phyloP scores from a whole-genome alignment of 2,113 vertebrate genomes.

The Hippocampus abdominalis region DNA sequence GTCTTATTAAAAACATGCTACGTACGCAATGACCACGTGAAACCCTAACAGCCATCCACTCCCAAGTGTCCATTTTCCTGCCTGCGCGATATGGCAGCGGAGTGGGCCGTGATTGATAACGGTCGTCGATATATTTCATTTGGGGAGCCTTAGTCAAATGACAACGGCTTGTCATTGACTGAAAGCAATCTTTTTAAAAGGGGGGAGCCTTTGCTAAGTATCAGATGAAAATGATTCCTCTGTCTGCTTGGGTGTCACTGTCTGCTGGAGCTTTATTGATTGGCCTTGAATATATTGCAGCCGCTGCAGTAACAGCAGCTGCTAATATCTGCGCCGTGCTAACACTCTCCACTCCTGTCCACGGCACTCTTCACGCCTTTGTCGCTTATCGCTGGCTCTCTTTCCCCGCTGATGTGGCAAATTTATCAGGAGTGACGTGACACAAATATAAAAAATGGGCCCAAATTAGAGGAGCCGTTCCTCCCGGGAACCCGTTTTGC shows the following conservation, averaged over 20 bases:
- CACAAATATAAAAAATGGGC: conserved; percentile 77
- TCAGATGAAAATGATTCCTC: conserved; percentile 87
- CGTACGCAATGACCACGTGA: conserved; percentile 61
- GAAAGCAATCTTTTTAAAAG: conserved; percentile 96
- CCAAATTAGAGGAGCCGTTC: conserved; percentile 53
- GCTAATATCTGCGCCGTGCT: conserved; percentile 73
- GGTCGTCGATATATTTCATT: conserved; percentile 79
- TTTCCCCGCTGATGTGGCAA: conserved; percentile 12
- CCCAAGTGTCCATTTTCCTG: neutral
- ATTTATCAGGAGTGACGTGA: conserved; percentile 74
- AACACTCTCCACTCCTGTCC: conserved; percentile 50
- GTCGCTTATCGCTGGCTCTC: neutral
- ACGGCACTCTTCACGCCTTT: conserved; percentile 1
- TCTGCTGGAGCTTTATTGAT: conserved; percentile 86
- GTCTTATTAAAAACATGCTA: conserved; percentile 71
- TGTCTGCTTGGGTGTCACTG: conserved; percentile 85
- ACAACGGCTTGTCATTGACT: conserved; percentile 85
- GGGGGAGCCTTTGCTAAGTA: conserved; percentile 83
- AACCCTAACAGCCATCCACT: conserved; percentile 42
- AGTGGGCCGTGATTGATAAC: conserved; percentile 76
- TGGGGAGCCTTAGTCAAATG: conserved; percentile 80
- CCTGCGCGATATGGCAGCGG: conserved; percentile 56
- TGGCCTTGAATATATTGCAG: conserved; percentile 84
- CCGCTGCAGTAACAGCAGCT: conserved; percentile 83
- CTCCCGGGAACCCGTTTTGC: conserved; percentile 4